Conservation (phyloP, 2,113 vertebrate genomes). For the Picathartes gymnocephalus region DNA sequence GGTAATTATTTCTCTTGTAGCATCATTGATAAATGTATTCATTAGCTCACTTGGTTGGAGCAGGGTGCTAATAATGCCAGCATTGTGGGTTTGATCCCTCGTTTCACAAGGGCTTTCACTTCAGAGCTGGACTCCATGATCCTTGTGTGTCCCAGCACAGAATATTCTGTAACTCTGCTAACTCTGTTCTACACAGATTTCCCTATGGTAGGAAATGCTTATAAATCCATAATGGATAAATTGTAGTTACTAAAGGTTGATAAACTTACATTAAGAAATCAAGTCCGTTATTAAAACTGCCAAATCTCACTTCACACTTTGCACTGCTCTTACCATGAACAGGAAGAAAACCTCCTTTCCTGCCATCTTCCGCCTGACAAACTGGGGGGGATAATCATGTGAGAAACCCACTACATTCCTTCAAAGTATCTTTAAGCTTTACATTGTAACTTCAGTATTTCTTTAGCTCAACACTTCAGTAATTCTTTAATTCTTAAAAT, state of each 20-base stretch:
- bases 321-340: not conserved
- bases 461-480: not conserved
- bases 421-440: not conserved
- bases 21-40: fast-evolving
- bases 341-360: not conserved
- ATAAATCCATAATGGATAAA: not conserved
- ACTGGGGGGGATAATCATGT: not conserved
- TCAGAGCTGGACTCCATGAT: not conserved
- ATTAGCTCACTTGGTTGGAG: fast-evolving
- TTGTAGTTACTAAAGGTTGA: not conserved
- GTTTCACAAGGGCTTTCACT: not conserved
- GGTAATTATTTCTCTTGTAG: not conserved
- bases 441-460: not conserved
- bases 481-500: not conserved
- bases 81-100: not conserved
- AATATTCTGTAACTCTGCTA: not conserved
- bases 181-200: not conserved
- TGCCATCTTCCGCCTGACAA: not conserved
- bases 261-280: not conserved
- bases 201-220: not conserved
- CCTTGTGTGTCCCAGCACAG: not conserved
- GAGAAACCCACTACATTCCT: not conserved
- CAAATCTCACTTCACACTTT: not conserved
- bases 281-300: not conserved
- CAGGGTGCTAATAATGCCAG: not conserved